phyloP scores from a whole-genome alignment of 2,113 vertebrate genomes.

The Prochilodus magdalenae region DNA sequence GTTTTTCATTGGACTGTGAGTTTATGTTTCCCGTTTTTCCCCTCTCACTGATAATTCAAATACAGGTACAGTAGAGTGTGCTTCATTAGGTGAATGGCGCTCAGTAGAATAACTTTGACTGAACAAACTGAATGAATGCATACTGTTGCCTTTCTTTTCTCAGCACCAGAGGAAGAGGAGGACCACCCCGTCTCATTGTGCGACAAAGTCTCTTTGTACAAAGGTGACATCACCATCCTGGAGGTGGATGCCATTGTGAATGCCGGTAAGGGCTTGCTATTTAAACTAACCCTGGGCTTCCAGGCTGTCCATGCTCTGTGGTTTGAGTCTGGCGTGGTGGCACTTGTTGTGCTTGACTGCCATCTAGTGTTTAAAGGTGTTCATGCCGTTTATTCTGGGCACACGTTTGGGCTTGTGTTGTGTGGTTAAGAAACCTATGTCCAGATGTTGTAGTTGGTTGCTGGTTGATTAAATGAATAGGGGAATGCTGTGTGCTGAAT shows the following conservation, averaged over 20 bases:
- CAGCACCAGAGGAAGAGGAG: slow-evolving; percentile 78
- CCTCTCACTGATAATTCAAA: too few species aligned
- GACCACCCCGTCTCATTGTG: slow-evolving; percentile 69
- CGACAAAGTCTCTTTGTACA: slow-evolving; percentile 95
- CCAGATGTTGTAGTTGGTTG: neutral
- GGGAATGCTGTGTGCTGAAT: too few species aligned
- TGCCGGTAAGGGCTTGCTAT: slow-evolving; percentile 84
- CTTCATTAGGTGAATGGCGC: too few species aligned
- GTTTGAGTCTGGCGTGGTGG: neutral
- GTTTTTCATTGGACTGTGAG: too few species aligned
- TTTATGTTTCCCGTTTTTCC: too few species aligned
- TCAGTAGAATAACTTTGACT: too few species aligned
- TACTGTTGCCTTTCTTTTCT: slow-evolving; percentile 41
- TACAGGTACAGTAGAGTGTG: too few species aligned
- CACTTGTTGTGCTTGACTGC: slow-evolving; percentile 58
- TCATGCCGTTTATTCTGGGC: neutral
- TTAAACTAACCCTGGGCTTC: neutral
- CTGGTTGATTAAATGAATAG: too few species aligned
- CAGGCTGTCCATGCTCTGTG: neutral
- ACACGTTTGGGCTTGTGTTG: neutral
- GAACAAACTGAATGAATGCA: neutral
- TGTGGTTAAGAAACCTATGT: neutral
- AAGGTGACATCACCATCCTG: slow-evolving; percentile 95
- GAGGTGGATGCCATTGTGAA: slow-evolving; percentile 98
- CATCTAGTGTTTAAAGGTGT: slow-evolving; percentile 67